These are phyloP conservation scores for Catocala sponsa DNA, from an alignment of 2,888 invertebrate species.

Conservation along the genomic window DNA sequence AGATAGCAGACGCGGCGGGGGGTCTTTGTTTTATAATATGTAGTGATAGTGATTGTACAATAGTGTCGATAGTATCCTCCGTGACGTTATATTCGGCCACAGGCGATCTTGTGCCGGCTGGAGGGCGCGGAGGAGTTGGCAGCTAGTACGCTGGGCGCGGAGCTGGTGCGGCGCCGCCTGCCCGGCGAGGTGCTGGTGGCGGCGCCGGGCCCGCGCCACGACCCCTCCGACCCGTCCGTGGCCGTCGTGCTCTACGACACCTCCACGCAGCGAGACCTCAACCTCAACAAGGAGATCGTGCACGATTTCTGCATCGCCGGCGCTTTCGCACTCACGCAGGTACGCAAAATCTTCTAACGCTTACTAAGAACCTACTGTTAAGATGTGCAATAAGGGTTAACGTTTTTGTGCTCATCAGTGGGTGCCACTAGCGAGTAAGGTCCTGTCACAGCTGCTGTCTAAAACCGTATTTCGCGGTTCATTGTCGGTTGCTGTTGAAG, in stretches of 20 bases:
- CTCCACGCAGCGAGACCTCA: conserved; percentile 89
- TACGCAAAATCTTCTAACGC: conserved; percentile 21
- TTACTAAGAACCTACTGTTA: too few relatives aligned
- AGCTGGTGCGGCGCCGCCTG: conserved; percentile 74
- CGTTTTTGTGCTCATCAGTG: too few relatives aligned
- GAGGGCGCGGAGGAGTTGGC: conserved; percentile 91
- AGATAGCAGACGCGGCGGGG: too few relatives aligned
- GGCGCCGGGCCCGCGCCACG: conserved; percentile 78
- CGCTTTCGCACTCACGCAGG: conserved; percentile 75
- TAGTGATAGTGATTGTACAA: too few relatives aligned
- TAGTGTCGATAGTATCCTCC: not conserved
- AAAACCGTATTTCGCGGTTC: too few relatives aligned
- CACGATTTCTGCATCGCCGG: conserved; percentile 82
- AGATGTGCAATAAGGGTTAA: too few relatives aligned
- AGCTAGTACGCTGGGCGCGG: conserved; percentile 66
- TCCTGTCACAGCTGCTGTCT: too few relatives aligned
- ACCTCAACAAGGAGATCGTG: conserved; percentile 89
- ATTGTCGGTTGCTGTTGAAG: too few relatives aligned
- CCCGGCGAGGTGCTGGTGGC: conserved; percentile 88
- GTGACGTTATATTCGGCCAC: conserved; percentile 4
- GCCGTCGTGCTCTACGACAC: conserved; percentile 90
- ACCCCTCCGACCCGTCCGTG: conserved; percentile 82
- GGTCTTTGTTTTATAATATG: too few relatives aligned
- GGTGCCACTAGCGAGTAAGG: too few relatives aligned
- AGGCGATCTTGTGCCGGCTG: conserved; percentile 91